These are phyloP conservation scores for Phylloscopus trochilus DNA, from an alignment of 2,113 vertebrate genomes.

Conservation along the genomic window DNA sequence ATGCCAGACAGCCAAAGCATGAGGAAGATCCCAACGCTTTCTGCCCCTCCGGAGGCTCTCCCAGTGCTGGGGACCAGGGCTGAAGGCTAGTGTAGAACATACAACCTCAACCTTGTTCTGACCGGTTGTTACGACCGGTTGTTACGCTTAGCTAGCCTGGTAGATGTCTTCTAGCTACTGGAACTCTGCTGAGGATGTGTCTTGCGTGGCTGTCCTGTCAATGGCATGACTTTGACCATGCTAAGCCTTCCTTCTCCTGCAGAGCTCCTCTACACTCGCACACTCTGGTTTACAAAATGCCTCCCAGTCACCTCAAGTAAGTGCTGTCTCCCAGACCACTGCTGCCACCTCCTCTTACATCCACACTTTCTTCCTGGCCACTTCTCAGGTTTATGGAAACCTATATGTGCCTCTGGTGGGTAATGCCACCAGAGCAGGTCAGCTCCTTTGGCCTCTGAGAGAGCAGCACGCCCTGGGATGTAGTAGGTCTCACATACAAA, in stretches of 20 bases:
- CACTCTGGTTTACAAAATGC: background rate
- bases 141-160: background rate
- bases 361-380: background rate
- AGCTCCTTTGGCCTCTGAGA: background rate
- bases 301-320: background rate
- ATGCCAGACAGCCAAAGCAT: background rate
- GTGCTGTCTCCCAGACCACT: background rate
- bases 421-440: background rate
- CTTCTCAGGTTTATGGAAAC: background rate
- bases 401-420: background rate
- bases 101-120: background rate
- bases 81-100: background rate
- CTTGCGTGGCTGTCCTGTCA: rapidly evolving
- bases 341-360: background rate
- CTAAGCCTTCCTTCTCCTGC: background rate
- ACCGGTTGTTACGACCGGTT: background rate
- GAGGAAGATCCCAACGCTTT: background rate
- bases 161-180: background rate
- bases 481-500: background rate
- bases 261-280: background rate
- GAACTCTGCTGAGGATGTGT: background rate
- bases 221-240: background rate
- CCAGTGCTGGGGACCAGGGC: background rate
- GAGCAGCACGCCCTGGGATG: background rate
- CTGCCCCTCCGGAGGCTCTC: background rate